Evolutionary conservation across 2,797 vertebrate genomes (phyloP).

Genomic region (Pyrocephalus nanus): DNA sequence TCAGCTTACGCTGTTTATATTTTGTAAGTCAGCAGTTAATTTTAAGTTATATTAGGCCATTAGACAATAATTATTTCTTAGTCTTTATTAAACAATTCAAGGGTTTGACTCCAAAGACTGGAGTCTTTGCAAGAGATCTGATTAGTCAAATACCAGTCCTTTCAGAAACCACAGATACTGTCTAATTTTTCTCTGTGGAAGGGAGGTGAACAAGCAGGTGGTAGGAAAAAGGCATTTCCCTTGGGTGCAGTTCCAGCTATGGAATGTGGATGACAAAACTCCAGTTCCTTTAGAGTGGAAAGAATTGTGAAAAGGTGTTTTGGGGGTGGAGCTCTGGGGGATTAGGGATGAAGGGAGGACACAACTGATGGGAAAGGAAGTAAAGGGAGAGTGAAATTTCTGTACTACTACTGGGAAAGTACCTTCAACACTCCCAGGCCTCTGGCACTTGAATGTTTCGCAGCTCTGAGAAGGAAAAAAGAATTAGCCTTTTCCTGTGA

Average conservation of each 20-base stretch:
- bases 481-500: not conserved
- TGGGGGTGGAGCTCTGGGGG: not conserved
- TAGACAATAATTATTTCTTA: not conserved
- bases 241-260: not conserved
- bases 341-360: fast-evolving
- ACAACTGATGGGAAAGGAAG: not conserved
- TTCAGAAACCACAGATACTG: not conserved
- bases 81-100: not conserved
- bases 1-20: not conserved
- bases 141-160: not conserved
- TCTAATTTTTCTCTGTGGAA: not conserved
- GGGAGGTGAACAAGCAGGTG: not conserved
- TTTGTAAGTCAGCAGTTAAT: not conserved
- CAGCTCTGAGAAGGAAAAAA: not conserved
- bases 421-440: not conserved
- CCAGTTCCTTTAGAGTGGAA: not conserved
- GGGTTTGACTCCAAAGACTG: not conserved
- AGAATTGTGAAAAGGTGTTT: not conserved
- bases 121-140: not conserved
- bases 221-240: not conserved
- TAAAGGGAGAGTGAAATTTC: not conserved
- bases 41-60: not conserved
- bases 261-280: not conserved
- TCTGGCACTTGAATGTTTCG: not conserved
- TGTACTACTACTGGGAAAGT: not conserved